Evolutionary conservation across 1,140 invertebrate species (phyloP), one percentile per base, ranked within the genome.

Genomic region (Diachasmimorpha longicaudata): DNA sequence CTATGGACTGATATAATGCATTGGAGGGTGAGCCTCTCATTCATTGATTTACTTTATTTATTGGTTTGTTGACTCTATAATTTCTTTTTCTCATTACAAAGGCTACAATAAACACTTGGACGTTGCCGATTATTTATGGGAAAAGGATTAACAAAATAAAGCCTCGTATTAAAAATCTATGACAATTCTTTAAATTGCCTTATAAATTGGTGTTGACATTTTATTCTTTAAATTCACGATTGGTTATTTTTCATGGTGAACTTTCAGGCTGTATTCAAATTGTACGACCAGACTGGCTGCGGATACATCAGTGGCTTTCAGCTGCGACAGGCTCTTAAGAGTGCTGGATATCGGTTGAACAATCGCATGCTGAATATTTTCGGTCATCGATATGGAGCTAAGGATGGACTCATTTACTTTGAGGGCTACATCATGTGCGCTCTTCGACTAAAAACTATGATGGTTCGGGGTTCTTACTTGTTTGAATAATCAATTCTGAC

Each of bases 401-500:
- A 93, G 80, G 93, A 96, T 73, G 95, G 95, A 13, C 93, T 93
- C 83, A 94, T 99, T 75, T 91, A 93, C 44, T 98, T 99, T 88
- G 96, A 98, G 81, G 97, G 98, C 87, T 99, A 96, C 87, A 95
- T 99, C 79, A 95, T 97, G 93, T 98, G 97, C 88, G 93, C 96
- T 14, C 94, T 98, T 48, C 94, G 96, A 86, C 90, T 98, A 55
- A 98, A 98, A 89, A 95, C 95, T 52, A 98, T 98, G 94, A 97
- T 98, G 85, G 96, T 96, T 96, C 89, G 91, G 91, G 86, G 68
- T 44, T 10, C n/a, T 66, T 58, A 23, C 10, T 67, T 37, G n/a
- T 25, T 55, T 76, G 31, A 52, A 76, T 4, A 23, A 63, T 63
- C 10, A 31, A 25, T 63, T 63, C 2, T 63, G 4, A 25, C 14